Evolutionary conservation across 2,797 vertebrate genomes (phyloP), one percentile per base, ranked within the genome.

Genomic region (Micromesistius poutassou): DNA sequence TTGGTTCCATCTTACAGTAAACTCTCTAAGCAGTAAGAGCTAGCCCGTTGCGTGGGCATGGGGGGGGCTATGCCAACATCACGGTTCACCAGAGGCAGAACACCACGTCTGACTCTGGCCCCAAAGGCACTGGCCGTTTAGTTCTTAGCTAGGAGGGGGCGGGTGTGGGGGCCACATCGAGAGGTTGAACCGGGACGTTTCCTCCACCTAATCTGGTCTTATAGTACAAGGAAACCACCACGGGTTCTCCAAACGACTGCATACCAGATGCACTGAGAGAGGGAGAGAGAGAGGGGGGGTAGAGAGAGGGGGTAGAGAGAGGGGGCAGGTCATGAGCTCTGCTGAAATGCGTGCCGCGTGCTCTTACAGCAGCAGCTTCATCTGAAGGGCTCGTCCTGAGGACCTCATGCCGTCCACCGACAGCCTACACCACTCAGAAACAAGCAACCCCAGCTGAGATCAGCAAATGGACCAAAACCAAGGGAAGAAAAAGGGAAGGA

Each of bases 21-120:
- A 71, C n/a, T 46, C 72, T 74, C 68, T 70, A 38, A 92, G 91
- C 76, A 50, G 74, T 72, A 77, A 72, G 38, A 38, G 36, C 36
- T 36, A 92, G 92, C 94, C 94, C 91, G 91, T 90, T 94, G 90
- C 93, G 95, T 83, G 90, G 90, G 92, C 91, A 93, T 85, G 55
- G n/a, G 8, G 46, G n/a, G 55, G 78, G 35, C 62, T 2, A 83
- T 30, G 83, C 77, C 82, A 25, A 83, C 84, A 77, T 83, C 84
- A 80, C 83, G 13, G 70, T 74, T 81, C 84, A 73, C 75, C 82
- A 71, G 84, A 82, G 86, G 86, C 87, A 83, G 77, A 72, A 79
- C 22, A 78, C 79, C 74, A 66, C n/a, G 55, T 31, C 76, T 66
- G 78, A 83, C 82, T 88, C 78, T 85, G 78, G 89, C 88, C 87